Evolutionary conservation across 2,888 invertebrate genomes (phyloP).

Genomic region (Amorpha juglandis): DNA sequence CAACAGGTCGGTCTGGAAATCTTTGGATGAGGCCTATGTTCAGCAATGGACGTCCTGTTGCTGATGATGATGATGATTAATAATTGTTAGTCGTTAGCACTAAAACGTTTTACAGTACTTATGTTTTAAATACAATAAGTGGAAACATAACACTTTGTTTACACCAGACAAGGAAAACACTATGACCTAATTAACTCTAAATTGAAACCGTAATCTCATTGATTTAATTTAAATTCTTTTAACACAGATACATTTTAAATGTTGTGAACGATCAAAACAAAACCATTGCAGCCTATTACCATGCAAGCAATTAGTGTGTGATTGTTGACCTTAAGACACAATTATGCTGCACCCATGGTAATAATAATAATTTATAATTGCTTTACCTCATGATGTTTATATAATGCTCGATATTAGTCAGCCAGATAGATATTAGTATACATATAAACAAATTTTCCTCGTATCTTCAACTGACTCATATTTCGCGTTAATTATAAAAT

Average conservation of each 20-base stretch:
- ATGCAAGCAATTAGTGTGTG: slow-evolving; percentile 20
- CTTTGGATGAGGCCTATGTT: no score
- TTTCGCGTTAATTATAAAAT: no score
- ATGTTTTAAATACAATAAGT: neutral
- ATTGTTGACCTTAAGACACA: slow-evolving; percentile 22
- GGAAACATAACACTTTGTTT: neutral
- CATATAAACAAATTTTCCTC: neutral
- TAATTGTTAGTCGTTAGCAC: no score
- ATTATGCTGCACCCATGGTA: slow-evolving; percentile 9
- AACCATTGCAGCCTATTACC: slow-evolving; percentile 12
- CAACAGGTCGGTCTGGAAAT: no score
- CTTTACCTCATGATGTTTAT: slow-evolving; percentile 15
- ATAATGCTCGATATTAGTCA: slow-evolving; percentile 17
- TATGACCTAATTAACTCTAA: slow-evolving; percentile 19
- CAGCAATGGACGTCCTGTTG: no score
- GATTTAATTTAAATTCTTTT: slow-evolving; percentile 17
- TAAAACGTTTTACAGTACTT: no score
- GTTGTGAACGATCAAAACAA: slow-evolving; percentile 16
- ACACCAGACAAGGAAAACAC: slow-evolving; percentile 9
- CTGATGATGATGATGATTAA: no score
- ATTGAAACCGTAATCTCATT: slow-evolving; percentile 1
- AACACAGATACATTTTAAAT: slow-evolving; percentile 21
- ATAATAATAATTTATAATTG: slow-evolving; percentile 17
- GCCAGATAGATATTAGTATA: slow-evolving; percentile 3
- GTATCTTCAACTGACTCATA: slow-evolving; percentile 8